Evolutionary conservation across 2,888 invertebrate species (phyloP).

Genomic region (Gymnocheta viridis): DNA sequence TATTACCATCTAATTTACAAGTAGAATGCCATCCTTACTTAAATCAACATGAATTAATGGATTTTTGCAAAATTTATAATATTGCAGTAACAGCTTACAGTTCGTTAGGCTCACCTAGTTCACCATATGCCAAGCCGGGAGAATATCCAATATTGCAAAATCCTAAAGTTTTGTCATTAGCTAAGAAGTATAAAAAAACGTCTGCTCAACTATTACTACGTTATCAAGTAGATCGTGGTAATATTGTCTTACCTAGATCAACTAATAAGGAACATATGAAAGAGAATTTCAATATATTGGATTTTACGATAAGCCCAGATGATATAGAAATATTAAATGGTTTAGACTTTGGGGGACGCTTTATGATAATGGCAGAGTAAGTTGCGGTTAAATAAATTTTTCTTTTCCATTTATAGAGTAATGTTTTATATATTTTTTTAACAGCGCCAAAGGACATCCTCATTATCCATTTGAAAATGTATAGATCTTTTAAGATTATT

Average conservation of each 20-base stretch:
- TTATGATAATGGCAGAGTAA: conserved; percentile 82
- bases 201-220: conserved; percentile 86
- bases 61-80: conserved; percentile 86
- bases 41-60: conserved; percentile 86
- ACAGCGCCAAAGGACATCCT: conserved; percentile 65
- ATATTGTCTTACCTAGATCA: conserved; percentile 92
- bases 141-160: conserved; percentile 60
- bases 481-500: background rate
- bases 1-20: conserved; percentile 87
- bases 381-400: conserved; percentile 46
- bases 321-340: conserved; percentile 86
- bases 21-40: conserved; percentile 91
- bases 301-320: conserved; percentile 87
- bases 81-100: conserved; percentile 91
- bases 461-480: conserved; percentile 64
- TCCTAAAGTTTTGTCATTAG: conserved; percentile 73
- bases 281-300: conserved; percentile 88
- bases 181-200: conserved; percentile 85
- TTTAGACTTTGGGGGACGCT: conserved; percentile 88
- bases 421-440: background rate
- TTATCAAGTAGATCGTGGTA: conserved; percentile 87
- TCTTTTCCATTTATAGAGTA: background rate
- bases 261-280: conserved; percentile 87
- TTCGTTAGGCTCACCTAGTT: conserved; percentile 88
- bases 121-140: conserved; percentile 66